phyloP scores from a whole-genome alignment of 2,113 vertebrate species.

The Tyrannus savana region DNA sequence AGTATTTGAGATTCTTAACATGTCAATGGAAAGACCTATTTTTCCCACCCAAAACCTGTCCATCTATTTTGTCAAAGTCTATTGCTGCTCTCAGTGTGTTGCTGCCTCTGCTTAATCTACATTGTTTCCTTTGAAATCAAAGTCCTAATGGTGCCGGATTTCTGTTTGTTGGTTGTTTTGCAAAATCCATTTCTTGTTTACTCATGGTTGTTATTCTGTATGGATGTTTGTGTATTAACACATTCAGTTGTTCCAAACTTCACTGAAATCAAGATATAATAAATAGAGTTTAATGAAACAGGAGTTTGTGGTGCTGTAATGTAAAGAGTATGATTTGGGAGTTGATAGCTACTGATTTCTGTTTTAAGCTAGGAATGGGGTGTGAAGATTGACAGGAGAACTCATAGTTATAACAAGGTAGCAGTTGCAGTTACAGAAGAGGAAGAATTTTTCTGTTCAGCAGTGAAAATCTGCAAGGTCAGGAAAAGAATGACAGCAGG shows the following conservation, averaged over 20 bases:
- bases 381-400: conserved; percentile 1
- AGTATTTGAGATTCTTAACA: not conserved
- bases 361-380: not conserved
- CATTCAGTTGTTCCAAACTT: not conserved
- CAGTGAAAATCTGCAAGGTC: not conserved
- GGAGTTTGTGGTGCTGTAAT: not conserved
- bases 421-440: not conserved
- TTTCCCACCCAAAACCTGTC: not conserved
- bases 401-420: not conserved
- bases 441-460: not conserved
- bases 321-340: not conserved
- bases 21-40: not conserved
- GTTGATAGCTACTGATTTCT: not conserved
- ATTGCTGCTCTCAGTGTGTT: not conserved
- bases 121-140: not conserved
- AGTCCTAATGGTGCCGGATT: not conserved
- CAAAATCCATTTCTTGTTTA: not conserved
- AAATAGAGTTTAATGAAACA: not conserved
- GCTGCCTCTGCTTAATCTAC: not conserved
- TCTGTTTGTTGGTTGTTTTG: not conserved
- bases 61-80: not conserved
- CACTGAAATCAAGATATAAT: not conserved
- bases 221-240: not conserved
- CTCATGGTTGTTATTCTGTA: not conserved
- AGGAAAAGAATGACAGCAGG: not conserved